A percentile compares a stretch with the other conserved stretches of the same genome.
phyloP scores from a whole-genome alignment of 2,888 invertebrate genomes.

The Mystacides longicornis region DNA sequence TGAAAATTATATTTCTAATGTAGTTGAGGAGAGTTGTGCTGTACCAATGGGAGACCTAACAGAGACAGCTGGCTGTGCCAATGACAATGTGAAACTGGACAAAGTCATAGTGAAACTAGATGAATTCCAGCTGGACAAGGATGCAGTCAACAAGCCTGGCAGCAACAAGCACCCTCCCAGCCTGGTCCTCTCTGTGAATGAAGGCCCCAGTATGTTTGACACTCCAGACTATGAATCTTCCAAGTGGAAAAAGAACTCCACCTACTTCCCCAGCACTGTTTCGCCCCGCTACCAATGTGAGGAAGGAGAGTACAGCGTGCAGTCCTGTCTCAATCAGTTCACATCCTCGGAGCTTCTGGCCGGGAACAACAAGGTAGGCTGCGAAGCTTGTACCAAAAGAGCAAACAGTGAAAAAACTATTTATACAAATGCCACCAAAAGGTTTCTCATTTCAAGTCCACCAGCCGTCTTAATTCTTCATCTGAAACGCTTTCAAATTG shows the following conservation, averaged over 20 bases:
- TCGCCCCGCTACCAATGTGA: constrained; percentile 64
- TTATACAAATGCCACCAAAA: constrained; percentile 75
- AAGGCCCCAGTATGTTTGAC: not conserved
- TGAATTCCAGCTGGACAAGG: constrained; percentile 6
- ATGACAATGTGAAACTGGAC: constrained; percentile 4
- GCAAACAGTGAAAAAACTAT: constrained; percentile 65
- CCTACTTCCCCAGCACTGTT: constrained; percentile 45
- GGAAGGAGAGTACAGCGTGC: constrained; percentile 75
- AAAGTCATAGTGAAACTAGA: constrained; percentile 10
- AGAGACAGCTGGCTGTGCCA: not conserved
- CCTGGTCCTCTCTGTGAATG: constrained; percentile 14
- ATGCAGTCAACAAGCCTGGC: not conserved
- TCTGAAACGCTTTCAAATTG: constrained; percentile 90
- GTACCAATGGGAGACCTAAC: not conserved
- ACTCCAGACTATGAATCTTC: constrained; percentile 17
- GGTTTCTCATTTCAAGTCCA: constrained; percentile 80
- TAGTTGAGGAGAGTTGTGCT: not conserved
- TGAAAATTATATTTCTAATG: constrained; percentile 1
- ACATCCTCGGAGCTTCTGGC: constrained; percentile 85
- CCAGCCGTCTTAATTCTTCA: constrained; percentile 93
- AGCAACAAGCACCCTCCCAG: constrained; percentile 7
- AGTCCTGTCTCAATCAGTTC: constrained; percentile 88
- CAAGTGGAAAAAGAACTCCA: constrained; percentile 32
- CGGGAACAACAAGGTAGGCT: constrained; percentile 88
- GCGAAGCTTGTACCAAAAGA: constrained; percentile 80